Evolutionary conservation across 2,113 vertebrate genomes (phyloP).

Genomic region (Raja brachyura): DNA sequence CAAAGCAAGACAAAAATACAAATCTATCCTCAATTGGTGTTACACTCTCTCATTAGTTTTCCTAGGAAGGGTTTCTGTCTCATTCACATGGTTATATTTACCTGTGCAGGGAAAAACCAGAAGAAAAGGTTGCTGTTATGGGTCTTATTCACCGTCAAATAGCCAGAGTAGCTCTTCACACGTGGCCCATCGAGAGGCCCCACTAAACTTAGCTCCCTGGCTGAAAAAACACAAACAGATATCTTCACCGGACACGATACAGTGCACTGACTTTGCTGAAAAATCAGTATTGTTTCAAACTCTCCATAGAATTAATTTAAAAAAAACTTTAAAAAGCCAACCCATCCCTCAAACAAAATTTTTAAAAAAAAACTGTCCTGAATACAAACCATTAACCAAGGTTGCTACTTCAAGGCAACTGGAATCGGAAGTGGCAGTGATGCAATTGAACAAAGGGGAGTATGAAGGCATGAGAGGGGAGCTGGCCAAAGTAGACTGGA

Average conservation of each 20-base stretch:
- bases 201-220: constrained; percentile 61
- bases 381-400: background rate
- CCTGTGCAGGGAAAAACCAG: constrained; percentile 77
- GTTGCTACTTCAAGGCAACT: background rate
- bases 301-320: too few relatives aligned
- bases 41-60: background rate
- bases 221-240: constrained; percentile 47
- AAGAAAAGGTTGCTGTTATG: constrained; percentile 81
- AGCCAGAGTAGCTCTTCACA: constrained; percentile 65
- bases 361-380: background rate
- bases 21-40: background rate
- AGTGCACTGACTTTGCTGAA: background rate
- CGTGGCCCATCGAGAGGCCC: constrained; percentile 57
- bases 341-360: background rate
- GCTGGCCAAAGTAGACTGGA: too few relatives aligned
- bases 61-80: background rate
- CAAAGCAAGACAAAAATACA: background rate
- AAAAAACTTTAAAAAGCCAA: background rate
- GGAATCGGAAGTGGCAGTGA: too few relatives aligned
- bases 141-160: constrained; percentile 68
- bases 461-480: too few relatives aligned
- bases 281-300: background rate
- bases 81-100: constrained; percentile 41
- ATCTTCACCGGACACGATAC: too few relatives aligned
- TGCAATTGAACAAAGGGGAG: too few relatives aligned